Conservation (phyloP, 2,797 vertebrate species). For the Tiaroga cobitis region DNA sequence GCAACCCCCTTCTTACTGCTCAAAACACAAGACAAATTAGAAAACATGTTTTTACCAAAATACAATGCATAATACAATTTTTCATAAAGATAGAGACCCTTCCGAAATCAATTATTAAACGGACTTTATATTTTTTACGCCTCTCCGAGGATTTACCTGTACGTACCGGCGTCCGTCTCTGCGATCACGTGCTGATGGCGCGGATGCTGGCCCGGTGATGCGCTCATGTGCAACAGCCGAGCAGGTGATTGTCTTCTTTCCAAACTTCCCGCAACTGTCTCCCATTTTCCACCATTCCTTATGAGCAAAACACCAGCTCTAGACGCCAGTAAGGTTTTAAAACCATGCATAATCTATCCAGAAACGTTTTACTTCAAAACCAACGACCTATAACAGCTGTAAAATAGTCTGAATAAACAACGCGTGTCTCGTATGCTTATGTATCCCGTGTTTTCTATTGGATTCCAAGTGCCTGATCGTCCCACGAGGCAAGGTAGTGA, state of each 20-base stretch:
- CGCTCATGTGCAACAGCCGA: slow-evolving; percentile 62
- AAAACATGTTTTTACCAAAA: neutral
- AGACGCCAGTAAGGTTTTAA: slow-evolving; percentile 73
- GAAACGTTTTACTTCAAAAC: slow-evolving; percentile 19
- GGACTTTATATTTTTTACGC: neutral
- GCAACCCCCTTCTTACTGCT: slow-evolving; percentile 72
- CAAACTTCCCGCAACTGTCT: slow-evolving; percentile 65
- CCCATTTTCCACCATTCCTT: slow-evolving; percentile 68
- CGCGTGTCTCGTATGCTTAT: neutral
- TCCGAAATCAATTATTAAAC: neutral
- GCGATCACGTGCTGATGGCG: slow-evolving; percentile 63
- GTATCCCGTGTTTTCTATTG: neutral
- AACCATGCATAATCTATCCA: slow-evolving; percentile 72
- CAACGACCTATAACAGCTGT: neutral
- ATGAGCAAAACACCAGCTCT: slow-evolving; percentile 70
- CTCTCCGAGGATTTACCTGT: slow-evolving; percentile 63
- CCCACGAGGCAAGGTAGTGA: neutral
- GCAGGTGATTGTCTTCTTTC: slow-evolving; percentile 66
- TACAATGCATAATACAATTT: neutral
- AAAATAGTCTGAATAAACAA: neutral
- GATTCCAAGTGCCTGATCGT: slow-evolving; percentile 5
- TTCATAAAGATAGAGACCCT: neutral
- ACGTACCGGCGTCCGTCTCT: slow-evolving; percentile 60
- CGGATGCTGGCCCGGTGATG: slow-evolving; percentile 68
- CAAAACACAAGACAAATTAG: slow-evolving; percentile 25